Base-by-base conservation (phyloP, 2,797 vertebrate genomes). In the Leptoclinus maculatus region DNA sequence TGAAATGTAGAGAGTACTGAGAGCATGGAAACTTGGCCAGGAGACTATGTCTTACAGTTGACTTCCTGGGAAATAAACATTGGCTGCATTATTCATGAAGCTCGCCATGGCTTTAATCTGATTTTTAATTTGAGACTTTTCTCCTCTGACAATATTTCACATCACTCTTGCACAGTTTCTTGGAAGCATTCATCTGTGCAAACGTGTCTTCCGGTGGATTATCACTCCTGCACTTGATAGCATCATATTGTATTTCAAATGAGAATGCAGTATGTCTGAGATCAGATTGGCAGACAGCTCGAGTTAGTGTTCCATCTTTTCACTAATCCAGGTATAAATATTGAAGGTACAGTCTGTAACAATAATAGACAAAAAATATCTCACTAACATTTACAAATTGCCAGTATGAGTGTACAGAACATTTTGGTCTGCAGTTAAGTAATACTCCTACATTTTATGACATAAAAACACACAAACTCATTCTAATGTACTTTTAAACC, bases 51-150 rank as follows among this genome's bases (percentile, higher is more conserved):
- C 95, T 96, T 96, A 96, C 95, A 94, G 94, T 94, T 88, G 71
- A 94, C 93, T 96, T 96, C 91, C 83, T 82, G 91, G 89, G 92
- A 95, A 94, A 95, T 92, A 94, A 95, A 95, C 86, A 85, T 85
- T 86, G 89, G 63, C 87, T 97, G 95, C 96, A 96, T 97, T 95
- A 97, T 96, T 96, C 93, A 97, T 96, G 85, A 90, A 70, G 92
- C 79, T 79, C 77, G 62, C 90, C 91, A 92, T 89, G 93, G 88
- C 87, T 92, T 94, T 86, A 91, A 94, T 94, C 91, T 79, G 84
- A 93, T 91, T 91, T 82, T 81, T 90, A 90, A 93, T 89, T 92
- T 79, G 76, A 92, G 88, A 89, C 86, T 88, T 88, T 90, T 70
- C 60, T 83, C 69, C 81, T 71, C 71, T 56, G 83, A 83, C 82